Percentiles rank a stretch among this genome's conserved stretches.
These are phyloP conservation scores for Lepilemur ruficaudatus DNA, from an alignment of 2,797 vertebrate species.

Conservation along the genomic window DNA sequence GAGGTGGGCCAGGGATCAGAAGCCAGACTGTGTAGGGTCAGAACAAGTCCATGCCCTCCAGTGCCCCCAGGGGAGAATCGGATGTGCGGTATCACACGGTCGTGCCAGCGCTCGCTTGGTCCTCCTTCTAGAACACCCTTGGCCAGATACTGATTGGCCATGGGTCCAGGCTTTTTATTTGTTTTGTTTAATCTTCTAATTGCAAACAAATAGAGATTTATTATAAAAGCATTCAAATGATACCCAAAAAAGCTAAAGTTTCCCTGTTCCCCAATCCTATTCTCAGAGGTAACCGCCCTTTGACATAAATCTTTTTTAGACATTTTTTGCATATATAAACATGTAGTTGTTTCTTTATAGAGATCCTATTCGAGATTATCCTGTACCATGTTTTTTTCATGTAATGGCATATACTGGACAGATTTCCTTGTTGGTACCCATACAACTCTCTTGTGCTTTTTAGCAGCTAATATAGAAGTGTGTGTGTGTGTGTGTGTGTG, in stretches of 20 bases:
- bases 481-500: not conserved
- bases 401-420: not conserved
- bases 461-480: not conserved
- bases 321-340: not conserved
- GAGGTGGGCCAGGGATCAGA: not conserved
- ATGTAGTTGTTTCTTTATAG: not conserved
- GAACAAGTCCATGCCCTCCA: not conserved
- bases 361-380: not conserved
- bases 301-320: not conserved
- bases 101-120: not conserved
- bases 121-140: not conserved
- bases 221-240: not conserved
- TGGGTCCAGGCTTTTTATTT: not conserved
- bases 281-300: not conserved
- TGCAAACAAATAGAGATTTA: not conserved
- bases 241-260: not conserved
- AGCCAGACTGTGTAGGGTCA: not conserved
- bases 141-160: not conserved
- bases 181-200: not conserved
- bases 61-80: not conserved
- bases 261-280: not conserved
- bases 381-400: not conserved
- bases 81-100: accelerated
- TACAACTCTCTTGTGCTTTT: not conserved
- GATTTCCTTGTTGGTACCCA: not conserved